phyloP scores from a whole-genome alignment of 2,888 invertebrate genomes.

The Noctua pronuba region DNA sequence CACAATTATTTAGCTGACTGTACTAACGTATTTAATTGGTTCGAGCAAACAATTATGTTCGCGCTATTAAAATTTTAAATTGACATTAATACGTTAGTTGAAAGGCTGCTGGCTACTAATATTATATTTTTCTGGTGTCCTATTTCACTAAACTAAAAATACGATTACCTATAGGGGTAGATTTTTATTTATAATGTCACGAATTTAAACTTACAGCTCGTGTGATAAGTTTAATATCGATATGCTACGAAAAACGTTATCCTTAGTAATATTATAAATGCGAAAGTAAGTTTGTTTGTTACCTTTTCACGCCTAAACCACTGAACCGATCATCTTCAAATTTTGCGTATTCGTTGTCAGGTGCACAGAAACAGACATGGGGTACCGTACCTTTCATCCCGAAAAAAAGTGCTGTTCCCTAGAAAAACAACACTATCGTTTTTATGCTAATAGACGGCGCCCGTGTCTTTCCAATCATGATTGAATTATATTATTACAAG shows the following conservation, averaged over 20 bases:
- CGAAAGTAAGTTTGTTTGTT: too few relatives aligned
- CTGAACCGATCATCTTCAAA: too few relatives aligned
- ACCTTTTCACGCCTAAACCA: too few relatives aligned
- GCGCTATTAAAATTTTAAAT: constrained; percentile 43
- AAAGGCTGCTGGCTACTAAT: background rate
- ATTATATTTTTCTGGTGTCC: background rate
- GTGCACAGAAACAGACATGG: too few relatives aligned
- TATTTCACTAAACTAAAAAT: background rate
- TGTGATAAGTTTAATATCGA: background rate
- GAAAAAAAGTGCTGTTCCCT: too few relatives aligned
- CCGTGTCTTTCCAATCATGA: too few relatives aligned
- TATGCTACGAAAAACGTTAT: background rate
- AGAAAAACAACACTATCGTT: too few relatives aligned
- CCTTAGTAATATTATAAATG: too few relatives aligned
- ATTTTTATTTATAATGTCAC: background rate
- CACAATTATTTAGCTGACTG: constrained; percentile 63
- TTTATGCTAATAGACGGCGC: too few relatives aligned
- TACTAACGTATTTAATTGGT: constrained; percentile 61
- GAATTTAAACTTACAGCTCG: background rate
- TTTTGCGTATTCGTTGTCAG: too few relatives aligned
- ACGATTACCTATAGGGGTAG: background rate
- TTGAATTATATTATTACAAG: too few relatives aligned
- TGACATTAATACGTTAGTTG: constrained; percentile 13
- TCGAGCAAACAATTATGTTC: constrained; percentile 48
- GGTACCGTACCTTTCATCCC: too few relatives aligned